Evolutionary conservation across 2,797 vertebrate genomes (phyloP).

Genomic region (Tamandua tetradactyla): DNA sequence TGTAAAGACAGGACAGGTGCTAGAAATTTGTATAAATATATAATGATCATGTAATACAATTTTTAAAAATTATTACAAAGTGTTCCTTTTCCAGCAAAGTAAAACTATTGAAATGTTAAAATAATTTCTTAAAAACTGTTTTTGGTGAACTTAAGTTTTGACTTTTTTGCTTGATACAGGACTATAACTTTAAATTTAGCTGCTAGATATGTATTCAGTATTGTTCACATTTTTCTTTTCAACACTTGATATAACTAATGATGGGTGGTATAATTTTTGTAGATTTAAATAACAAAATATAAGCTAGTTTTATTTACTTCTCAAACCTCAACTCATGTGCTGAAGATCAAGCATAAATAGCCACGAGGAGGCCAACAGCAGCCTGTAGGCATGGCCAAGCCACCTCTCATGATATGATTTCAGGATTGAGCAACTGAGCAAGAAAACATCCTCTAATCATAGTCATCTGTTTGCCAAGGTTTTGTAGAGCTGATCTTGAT

Average conservation of each 20-base stretch:
- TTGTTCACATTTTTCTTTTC: neutral
- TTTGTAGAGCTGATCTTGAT: neutral
- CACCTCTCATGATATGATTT: neutral
- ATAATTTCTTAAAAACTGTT: neutral
- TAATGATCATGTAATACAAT: neutral
- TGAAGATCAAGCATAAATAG: neutral
- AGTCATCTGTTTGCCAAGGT: neutral
- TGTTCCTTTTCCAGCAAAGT: slow-evolving; percentile 17
- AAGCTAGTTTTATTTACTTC: slow-evolving; percentile 24
- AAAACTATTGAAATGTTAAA: neutral
- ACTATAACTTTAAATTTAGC: slow-evolving; percentile 4
- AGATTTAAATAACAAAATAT: neutral
- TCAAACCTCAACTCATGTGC: neutral
- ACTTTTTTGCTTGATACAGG: neutral
- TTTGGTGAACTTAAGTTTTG: slow-evolving; percentile 7
- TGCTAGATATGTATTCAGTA: slow-evolving; percentile 17
- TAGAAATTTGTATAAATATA: neutral
- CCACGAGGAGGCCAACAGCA: neutral
- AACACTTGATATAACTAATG: neutral
- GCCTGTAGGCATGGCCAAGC: neutral
- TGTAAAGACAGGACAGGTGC: neutral
- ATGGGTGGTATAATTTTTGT: neutral
- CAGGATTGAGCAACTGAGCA: neutral
- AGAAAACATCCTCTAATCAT: neutral
- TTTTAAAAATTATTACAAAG: neutral